Evolutionary conservation across 1,140 invertebrate genomes (phyloP).

Genomic region (Papilio polytes): DNA sequence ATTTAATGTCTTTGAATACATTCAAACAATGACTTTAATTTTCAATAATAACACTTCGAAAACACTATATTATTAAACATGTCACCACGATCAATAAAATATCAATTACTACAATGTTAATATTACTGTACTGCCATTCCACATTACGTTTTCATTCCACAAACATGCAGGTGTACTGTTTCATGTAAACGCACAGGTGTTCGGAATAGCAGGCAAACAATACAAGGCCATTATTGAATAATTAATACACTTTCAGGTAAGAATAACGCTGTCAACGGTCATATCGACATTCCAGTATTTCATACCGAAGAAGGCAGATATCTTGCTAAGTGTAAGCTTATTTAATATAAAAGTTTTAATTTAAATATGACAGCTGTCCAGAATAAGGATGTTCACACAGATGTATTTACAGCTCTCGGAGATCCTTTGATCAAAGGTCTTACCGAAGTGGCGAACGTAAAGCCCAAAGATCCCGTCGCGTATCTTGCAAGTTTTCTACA

Average conservation of each 20-base stretch:
- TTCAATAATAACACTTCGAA: slow-evolving; percentile 3
- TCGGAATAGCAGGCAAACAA: slow-evolving; percentile 45
- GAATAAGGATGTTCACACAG: slow-evolving; percentile 57
- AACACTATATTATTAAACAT: background rate
- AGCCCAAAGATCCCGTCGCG: slow-evolving; percentile 92
- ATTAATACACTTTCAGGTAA: slow-evolving; percentile 76
- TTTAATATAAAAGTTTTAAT: slow-evolving; percentile 46
- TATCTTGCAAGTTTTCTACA: slow-evolving; percentile 93
- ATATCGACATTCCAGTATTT: slow-evolving; percentile 89
- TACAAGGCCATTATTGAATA: slow-evolving; percentile 74
- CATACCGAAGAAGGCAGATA: slow-evolving; percentile 92
- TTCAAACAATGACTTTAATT: slow-evolving; percentile 4
- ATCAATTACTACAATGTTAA: slow-evolving; percentile 21
- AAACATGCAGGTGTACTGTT: slow-evolving; percentile 51
- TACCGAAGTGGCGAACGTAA: slow-evolving; percentile 91
- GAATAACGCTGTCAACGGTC: slow-evolving; percentile 84
- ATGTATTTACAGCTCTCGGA: slow-evolving; percentile 88
- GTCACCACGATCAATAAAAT: slow-evolving; percentile 19
- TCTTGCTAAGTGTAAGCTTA: slow-evolving; percentile 89
- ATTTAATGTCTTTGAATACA: background rate
- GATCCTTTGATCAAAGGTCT: slow-evolving; percentile 94
- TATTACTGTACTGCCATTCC: background rate
- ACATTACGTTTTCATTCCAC: slow-evolving; percentile 40
- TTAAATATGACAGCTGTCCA: slow-evolving; percentile 48
- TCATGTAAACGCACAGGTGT: slow-evolving; percentile 58